Percentiles rank a stretch among this genome's conserved stretches.
phyloP scores from a whole-genome alignment of 2,888 invertebrate genomes.

The Caenorhabditis angaria region DNA sequence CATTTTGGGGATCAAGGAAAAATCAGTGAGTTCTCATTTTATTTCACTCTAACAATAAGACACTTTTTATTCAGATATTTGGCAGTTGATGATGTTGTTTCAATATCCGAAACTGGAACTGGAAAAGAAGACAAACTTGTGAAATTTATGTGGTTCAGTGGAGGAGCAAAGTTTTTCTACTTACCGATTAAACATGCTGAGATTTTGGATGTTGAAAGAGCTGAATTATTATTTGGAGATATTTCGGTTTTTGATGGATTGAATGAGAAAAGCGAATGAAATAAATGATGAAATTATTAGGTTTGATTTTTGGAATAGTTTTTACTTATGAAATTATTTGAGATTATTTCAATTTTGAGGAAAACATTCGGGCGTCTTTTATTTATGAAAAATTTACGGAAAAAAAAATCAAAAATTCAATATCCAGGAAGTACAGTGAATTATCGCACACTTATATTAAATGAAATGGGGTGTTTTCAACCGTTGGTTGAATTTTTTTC shows the following conservation, averaged over 20 bases:
- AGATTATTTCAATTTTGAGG: no score
- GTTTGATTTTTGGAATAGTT: no score
- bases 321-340: no score
- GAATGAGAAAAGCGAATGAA: not conserved
- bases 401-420: not conserved
- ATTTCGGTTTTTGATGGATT: conserved; percentile 8
- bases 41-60: not conserved
- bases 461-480: not conserved
- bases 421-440: not conserved
- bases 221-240: conserved; percentile 49
- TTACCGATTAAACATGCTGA: conserved; percentile 44
- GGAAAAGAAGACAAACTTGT: conserved; percentile 34
- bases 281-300: no score
- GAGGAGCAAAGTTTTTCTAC: conserved; percentile 15
- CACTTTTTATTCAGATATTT: conserved; percentile 18
- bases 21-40: conserved; percentile 34
- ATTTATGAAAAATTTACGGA: no score
- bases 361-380: no score
- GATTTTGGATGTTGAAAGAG: conserved; percentile 46
- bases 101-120: conserved; percentile 30
- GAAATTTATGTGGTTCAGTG: conserved; percentile 32
- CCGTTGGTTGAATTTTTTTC: not conserved
- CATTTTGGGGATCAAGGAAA: conserved; percentile 52
- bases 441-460: not conserved
- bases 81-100: conserved; percentile 36